Evolutionary conservation across 2,888 invertebrate genomes (phyloP).

Genomic region (Morpho helenor): DNA sequence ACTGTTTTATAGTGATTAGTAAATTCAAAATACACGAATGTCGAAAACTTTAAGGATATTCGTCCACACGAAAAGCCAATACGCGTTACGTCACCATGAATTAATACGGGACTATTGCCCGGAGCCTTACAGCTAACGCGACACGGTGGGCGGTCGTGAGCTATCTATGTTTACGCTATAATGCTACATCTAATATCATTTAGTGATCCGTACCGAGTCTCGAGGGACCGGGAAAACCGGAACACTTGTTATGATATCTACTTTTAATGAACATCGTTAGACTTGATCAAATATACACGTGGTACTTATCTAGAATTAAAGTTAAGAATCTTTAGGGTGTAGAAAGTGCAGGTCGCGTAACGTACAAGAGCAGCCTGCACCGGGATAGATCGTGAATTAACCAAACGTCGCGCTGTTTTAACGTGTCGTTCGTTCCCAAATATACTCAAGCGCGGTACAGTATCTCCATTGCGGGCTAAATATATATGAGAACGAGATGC

Average conservation of each 20-base stretch:
- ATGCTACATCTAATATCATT: constrained; percentile 31
- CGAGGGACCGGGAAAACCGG: constrained; percentile 15
- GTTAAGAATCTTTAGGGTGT: constrained; percentile 13
- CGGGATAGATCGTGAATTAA: not conserved
- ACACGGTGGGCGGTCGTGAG: constrained; percentile 17
- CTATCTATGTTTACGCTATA: constrained; percentile 17
- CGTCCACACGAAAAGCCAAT: not conserved
- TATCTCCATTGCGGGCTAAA: no score
- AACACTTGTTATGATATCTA: constrained; percentile 34
- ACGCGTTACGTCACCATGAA: not conserved
- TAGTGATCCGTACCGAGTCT: constrained; percentile 25
- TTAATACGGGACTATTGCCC: constrained; percentile 6
- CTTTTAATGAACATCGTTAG: constrained; percentile 31
- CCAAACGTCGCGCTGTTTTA: no score
- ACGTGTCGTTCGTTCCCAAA: no score
- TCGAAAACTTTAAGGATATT: no score
- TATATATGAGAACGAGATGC: no score
- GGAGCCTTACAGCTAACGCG: constrained; percentile 14
- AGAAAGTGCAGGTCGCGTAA: constrained; percentile 5
- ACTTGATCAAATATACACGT: constrained; percentile 29
- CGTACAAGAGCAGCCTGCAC: no score
- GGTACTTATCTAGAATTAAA: constrained; percentile 19
- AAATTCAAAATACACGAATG: no score
- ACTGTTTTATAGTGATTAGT: no score
- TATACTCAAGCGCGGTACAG: no score